Base-by-base conservation (phyloP, 2,888 invertebrate genomes). In the Serripes groenlandicus region DNA sequence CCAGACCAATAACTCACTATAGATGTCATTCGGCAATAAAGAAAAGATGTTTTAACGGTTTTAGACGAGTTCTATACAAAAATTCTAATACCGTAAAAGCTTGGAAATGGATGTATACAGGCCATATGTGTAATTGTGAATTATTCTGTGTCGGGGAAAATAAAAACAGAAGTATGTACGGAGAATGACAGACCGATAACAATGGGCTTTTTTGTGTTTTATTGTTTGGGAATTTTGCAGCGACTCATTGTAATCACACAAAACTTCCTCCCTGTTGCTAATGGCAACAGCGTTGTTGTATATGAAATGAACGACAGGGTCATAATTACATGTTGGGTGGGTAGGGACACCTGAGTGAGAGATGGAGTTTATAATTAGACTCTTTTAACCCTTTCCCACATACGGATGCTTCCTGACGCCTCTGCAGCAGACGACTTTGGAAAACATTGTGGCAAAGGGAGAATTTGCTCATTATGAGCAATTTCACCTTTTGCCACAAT, bases 301-400 rank as follows among this genome's bases (percentile, higher is more conserved):
- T 34, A 74, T 69, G 60, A 79, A 79, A 30, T 58, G 54, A 79
- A 52, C 37, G 74, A 69, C 74, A 69, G 28, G 28, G 30, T 62
- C 58, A 70, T 79, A 79, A 79, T 79, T 79, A 79, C 75, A 70
- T 54, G 75, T 75, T 69, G 49, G 70, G 34, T 35, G 69, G 62
- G 26, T n/a, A 18, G 64, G 42, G 70, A 64, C 79, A 79, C 79
- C 79, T 79, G 79, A 79, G 79, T 71, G 56, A 23, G 54, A n/a
- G 34, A 66, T 42, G 37, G n/a, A n/a, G 66, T 66, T 66, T 66
- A 66, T 66, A 66, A 66, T 66, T 66, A 66, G 42, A 42, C 66
- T 42, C 42, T 49, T 15, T 42, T 42, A 11, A 42, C 9, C 9
- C 7, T 42, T 42, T 42, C 15, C 15, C 42, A 42, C 15, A 11